Percentiles rank a stretch among this genome's conserved stretches.
Evolutionary conservation across 2,888 invertebrate genomes (phyloP).

Genomic region (Noctua pronuba): DNA sequence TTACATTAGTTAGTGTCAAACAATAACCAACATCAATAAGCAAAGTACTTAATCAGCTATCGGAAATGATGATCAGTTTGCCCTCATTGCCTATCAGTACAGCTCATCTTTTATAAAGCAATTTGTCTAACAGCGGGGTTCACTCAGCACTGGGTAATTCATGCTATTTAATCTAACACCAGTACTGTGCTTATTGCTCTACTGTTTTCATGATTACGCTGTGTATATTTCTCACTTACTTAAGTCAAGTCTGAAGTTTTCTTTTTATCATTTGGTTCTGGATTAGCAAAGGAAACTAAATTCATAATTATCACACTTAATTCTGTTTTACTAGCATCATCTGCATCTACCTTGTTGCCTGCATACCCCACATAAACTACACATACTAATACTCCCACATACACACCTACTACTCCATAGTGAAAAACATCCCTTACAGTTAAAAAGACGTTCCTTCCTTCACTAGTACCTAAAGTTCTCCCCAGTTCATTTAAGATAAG

Average conservation of each 20-base stretch:
- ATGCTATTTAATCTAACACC: constrained; percentile 30
- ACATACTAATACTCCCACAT: constrained; percentile 27
- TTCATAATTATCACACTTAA: not conserved
- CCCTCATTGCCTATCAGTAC: constrained; percentile 50
- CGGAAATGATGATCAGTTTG: constrained; percentile 43
- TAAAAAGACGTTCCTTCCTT: constrained; percentile 68
- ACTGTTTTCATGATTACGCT: constrained; percentile 16
- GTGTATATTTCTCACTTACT: not conserved
- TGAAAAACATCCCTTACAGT: constrained; percentile 64
- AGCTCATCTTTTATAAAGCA: constrained; percentile 67
- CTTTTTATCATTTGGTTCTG: not conserved
- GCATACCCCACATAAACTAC: constrained; percentile 26
- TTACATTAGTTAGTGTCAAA: constrained; percentile 4
- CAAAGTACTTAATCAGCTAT: constrained; percentile 32
- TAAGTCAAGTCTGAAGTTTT: not conserved
- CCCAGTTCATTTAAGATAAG: constrained; percentile 89
- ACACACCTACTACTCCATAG: constrained; percentile 35
- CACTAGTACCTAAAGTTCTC: constrained; percentile 78
- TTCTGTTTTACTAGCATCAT: not conserved
- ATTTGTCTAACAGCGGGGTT: constrained; percentile 69
- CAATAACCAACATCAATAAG: constrained; percentile 39
- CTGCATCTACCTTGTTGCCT: not conserved
- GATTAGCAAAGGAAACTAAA: not conserved
- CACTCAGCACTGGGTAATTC: constrained; percentile 49
- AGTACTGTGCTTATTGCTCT: constrained; percentile 13